A percentile compares a stretch with the other conserved stretches of the same genome.
phyloP scores from a whole-genome alignment of 2,888 invertebrate genomes.

The Scaptodrosophila latifasciaeformis region DNA sequence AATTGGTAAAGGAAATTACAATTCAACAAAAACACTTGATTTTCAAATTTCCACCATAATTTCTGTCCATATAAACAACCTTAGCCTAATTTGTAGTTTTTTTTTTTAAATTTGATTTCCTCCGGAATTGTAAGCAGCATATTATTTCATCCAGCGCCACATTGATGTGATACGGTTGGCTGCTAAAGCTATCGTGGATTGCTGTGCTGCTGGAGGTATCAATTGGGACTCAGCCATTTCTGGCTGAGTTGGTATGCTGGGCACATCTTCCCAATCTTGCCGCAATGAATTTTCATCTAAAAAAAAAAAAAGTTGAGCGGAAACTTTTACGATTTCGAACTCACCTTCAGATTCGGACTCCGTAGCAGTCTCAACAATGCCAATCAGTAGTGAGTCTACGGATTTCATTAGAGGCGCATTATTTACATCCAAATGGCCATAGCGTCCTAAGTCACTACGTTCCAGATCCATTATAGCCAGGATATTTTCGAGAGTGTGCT shows the following conservation, averaged over 20 bases:
- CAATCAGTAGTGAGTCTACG: conserved; percentile 80
- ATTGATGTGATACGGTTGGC: conserved; percentile 88
- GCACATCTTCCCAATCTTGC: conserved; percentile 88
- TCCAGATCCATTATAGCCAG: conserved; percentile 81
- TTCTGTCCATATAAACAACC: conserved; percentile 18
- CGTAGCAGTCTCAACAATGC: conserved; percentile 79
- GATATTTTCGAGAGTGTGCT: conserved; percentile 84
- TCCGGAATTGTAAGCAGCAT: conserved; percentile 9
- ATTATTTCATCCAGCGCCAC: conserved; percentile 78
- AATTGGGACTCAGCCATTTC: conserved; percentile 61
- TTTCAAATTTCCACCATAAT: conserved; percentile 2
- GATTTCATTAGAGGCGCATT: conserved; percentile 74
- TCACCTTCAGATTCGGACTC: conserved; percentile 82
- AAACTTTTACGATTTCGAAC: too few relatives aligned
- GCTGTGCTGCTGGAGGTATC: conserved; percentile 63
- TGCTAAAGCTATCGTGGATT: conserved; percentile 82
- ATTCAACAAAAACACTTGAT: too few relatives aligned
- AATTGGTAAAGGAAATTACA: too few relatives aligned
- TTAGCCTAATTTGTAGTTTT: conserved; percentile 53
- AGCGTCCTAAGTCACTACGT: conserved; percentile 82
- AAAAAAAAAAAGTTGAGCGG: background rate
- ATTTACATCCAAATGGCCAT: conserved; percentile 79
- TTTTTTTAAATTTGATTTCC: too few relatives aligned
- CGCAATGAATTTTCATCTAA: conserved; percentile 80
- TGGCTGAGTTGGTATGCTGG: conserved; percentile 60